phyloP scores from a whole-genome alignment of 2,888 invertebrate species.

The Stenotaenia linearis region DNA sequence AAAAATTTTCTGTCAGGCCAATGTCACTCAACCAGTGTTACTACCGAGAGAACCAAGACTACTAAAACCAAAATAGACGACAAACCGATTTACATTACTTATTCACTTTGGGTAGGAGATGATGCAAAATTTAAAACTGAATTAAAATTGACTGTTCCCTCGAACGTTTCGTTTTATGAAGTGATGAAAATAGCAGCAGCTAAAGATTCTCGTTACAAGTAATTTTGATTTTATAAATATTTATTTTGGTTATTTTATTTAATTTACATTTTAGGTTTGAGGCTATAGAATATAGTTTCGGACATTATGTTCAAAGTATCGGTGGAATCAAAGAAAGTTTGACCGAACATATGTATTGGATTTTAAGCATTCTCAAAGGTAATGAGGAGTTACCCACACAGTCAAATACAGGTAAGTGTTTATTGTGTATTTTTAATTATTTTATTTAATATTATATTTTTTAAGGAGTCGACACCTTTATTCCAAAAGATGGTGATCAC shows the following conservation, averaged over 20 bases:
- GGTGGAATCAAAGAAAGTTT: neutral
- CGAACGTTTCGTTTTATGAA: neutral
- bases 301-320: neutral
- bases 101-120: neutral
- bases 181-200: neutral
- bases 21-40: neutral
- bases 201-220: neutral
- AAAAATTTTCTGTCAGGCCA: neutral
- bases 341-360: neutral
- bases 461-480: no score
- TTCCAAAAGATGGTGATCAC: neutral
- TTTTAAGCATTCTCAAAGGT: neutral
- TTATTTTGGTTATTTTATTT: neutral
- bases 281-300: neutral
- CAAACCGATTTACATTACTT: neutral
- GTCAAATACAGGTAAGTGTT: neutral
- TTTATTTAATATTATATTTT: neutral
- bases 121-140: neutral
- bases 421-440: no score
- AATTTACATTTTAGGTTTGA: neutral
- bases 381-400: neutral
- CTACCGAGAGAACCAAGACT: neutral
- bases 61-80: neutral
- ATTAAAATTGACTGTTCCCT: neutral
- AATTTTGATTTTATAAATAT: neutral